Percentiles rank a stretch among this genome's conserved stretches.
phyloP scores from a whole-genome alignment of 2,888 invertebrate genomes.

The Cotesia congregata region DNA sequence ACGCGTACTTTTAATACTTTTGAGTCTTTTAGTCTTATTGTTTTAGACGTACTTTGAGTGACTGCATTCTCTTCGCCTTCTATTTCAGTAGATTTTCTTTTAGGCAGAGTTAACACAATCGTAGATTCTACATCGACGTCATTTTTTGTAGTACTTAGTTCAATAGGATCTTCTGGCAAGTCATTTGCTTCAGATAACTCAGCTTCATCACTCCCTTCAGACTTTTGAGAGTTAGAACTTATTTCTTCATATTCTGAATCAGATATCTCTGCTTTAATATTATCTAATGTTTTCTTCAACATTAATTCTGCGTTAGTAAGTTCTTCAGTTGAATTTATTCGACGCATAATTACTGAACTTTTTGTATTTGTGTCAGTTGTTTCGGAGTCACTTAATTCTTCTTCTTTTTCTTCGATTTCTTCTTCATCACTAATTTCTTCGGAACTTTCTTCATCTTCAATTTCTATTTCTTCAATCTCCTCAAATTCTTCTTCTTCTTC shows the following conservation, averaged over 20 bases:
- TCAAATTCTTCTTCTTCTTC: conserved; percentile 69
- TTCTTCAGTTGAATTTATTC: conserved; percentile 50
- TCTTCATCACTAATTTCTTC: conserved; percentile 35
- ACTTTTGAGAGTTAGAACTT: conserved; percentile 40
- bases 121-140: conserved; percentile 3
- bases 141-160: neutral
- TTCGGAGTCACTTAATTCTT: conserved; percentile 38
- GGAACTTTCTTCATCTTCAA: conserved; percentile 45
- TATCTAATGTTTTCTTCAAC: conserved; percentile 62
- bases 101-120: conserved; percentile 5
- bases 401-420: conserved; percentile 19
- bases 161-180: conserved; percentile 27
- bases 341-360: conserved; percentile 28
- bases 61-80: conserved; percentile 50
- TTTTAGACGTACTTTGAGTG: conserved; percentile 52
- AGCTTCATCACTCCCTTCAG: conserved; percentile 27
- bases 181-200: conserved; percentile 34
- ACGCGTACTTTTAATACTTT: conserved; percentile 44
- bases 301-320: conserved; percentile 62
- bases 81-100: conserved; percentile 31
- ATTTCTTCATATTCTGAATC: conserved; percentile 59
- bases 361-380: conserved; percentile 27
- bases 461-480: conserved; percentile 30
- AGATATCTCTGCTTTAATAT: conserved; percentile 65
- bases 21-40: conserved; percentile 51